Evolutionary conservation across 2,113 vertebrate genomes (phyloP).

Genomic region (Cephalopholis sonnerati): DNA sequence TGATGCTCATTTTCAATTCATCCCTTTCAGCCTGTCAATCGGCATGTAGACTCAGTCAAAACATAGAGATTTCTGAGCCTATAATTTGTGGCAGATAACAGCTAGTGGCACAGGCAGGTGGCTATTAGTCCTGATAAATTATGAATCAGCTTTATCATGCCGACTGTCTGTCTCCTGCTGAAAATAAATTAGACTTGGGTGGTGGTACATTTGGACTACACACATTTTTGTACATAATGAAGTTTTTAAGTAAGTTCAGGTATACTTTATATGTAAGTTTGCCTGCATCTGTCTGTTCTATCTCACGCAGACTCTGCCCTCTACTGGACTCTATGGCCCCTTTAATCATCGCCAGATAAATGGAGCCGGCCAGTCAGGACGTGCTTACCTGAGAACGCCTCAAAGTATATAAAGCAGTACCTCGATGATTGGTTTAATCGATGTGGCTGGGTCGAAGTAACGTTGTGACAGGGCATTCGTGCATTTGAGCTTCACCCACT

Average conservation of each 20-base stretch:
- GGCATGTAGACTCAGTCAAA: conserved; percentile 64
- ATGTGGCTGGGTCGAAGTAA: too few relatives aligned
- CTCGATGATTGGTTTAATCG: too few relatives aligned
- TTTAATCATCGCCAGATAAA: too few relatives aligned
- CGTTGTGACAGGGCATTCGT: too few relatives aligned
- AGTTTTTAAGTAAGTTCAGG: conserved; percentile 22
- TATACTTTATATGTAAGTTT: conserved; percentile 3
- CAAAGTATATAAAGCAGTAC: too few relatives aligned
- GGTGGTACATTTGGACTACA: conserved; percentile 32
- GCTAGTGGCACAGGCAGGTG: conserved; percentile 71
- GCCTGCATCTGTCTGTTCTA: not conserved
- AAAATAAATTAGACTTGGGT: conserved; percentile 66
- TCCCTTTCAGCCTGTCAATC: conserved; percentile 53
- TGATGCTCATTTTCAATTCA: conserved; percentile 57
- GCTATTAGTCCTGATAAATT: conserved; percentile 80
- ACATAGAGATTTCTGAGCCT: conserved; percentile 53
- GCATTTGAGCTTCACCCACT: too few relatives aligned
- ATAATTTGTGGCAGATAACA: conserved; percentile 74
- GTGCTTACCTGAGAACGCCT: too few relatives aligned
- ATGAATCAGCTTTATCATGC: conserved; percentile 75
- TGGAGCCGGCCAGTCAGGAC: too few relatives aligned
- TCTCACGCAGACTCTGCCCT: too few relatives aligned
- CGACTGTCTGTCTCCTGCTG: conserved; percentile 60
- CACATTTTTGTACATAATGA: conserved; percentile 51
- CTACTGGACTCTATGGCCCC: too few relatives aligned